These are phyloP conservation scores for Oxycera nigricornis DNA, from an alignment of 2,888 invertebrate genomes.

Conservation along the genomic window DNA sequence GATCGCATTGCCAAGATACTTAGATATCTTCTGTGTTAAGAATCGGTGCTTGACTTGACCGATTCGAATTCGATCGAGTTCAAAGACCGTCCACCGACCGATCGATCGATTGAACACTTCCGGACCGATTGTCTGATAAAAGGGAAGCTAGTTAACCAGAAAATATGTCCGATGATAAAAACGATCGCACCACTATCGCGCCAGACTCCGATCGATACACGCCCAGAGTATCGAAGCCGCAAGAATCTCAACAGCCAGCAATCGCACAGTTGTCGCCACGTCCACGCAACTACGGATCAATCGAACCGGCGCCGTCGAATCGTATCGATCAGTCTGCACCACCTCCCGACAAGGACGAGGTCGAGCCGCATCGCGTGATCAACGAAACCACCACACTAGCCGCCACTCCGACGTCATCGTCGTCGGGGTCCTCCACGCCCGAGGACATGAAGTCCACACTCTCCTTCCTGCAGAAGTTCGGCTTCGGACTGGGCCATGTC, in stretches of 20 bases:
- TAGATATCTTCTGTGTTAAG: too few species aligned
- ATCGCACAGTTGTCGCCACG: neutral
- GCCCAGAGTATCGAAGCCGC: neutral
- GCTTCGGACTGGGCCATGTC: constrained; percentile 81
- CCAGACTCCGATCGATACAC: neutral
- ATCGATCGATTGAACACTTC: neutral
- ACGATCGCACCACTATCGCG: neutral
- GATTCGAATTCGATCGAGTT: too few species aligned
- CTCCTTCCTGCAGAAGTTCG: constrained; percentile 60
- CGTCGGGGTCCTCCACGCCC: neutral
- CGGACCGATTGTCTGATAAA: neutral
- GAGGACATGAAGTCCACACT: constrained; percentile 46
- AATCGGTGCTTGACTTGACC: too few species aligned
- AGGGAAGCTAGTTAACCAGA: neutral
- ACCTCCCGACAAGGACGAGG: too few species aligned
- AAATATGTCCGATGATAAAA: neutral
- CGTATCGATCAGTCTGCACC: too few species aligned
- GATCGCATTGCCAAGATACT: too few species aligned
- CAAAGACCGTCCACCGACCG: too few species aligned
- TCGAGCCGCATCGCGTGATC: neutral
- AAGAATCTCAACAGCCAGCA: neutral
- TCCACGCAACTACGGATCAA: neutral
- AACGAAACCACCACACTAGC: neutral
- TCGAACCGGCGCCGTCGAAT: neutral
- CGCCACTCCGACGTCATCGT: neutral